These are phyloP conservation scores for Euproctis similis DNA, from an alignment of 2,888 invertebrate species.

Conservation along the genomic window DNA sequence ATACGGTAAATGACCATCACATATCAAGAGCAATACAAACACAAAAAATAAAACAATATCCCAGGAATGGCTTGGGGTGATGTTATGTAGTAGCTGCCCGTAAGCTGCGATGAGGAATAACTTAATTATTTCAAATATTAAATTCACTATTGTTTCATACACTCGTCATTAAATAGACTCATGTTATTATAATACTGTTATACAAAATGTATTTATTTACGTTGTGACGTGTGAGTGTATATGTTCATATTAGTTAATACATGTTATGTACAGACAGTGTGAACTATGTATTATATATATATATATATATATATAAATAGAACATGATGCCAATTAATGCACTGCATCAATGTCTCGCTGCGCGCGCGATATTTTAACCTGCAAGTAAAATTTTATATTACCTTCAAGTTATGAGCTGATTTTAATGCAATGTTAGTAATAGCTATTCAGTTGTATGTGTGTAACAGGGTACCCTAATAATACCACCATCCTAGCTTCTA, in stretches of 20 bases:
- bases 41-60: no score
- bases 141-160: conserved; percentile 12
- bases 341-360: conserved; percentile 94
- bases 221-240: no score
- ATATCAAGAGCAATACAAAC: no score
- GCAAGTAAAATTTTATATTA: conserved; percentile 26
- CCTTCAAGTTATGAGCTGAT: no score
- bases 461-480: no score
- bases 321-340: conserved; percentile 50
- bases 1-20: no score
- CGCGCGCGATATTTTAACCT: conserved; percentile 94
- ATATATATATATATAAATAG: conserved; percentile 10
- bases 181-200: conserved; percentile 33
- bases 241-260: no score
- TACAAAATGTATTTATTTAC: conserved; percentile 26
- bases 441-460: no score
- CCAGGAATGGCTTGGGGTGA: background rate
- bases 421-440: no score
- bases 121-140: background rate
- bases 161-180: conserved; percentile 16
- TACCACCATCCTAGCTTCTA: no score
- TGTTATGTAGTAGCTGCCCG: conserved; percentile 12
- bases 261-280: conserved; percentile 12
- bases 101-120: conserved; percentile 9
- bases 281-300: no score